These are phyloP conservation scores for Anabas testudineus DNA, from an alignment of 2,797 vertebrate species.

Conservation along the genomic window DNA sequence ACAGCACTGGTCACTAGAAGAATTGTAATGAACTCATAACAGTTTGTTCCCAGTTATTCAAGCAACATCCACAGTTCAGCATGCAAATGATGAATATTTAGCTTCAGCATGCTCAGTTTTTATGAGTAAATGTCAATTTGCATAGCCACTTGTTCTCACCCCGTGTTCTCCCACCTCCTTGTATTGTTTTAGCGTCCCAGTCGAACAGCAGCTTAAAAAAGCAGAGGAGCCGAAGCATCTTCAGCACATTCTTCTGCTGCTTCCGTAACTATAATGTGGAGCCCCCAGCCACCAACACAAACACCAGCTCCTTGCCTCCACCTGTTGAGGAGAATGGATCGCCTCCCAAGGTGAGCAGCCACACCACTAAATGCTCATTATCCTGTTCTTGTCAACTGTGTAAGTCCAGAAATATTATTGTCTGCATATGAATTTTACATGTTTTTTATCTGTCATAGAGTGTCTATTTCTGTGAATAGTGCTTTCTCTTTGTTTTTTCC, in stretches of 20 bases:
- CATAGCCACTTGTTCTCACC: constrained; percentile 44
- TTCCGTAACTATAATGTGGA: constrained; percentile 97
- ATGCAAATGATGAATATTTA: constrained; percentile 31
- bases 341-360: constrained; percentile 91
- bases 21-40: constrained; percentile 9
- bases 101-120: constrained; percentile 29
- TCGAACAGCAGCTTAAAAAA: constrained; percentile 95
- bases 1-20: constrained; percentile 9
- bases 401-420: not conserved
- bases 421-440: constrained; percentile 2
- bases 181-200: constrained; percentile 86
- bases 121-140: constrained; percentile 18
- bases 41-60: constrained; percentile 25
- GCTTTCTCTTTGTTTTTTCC: constrained; percentile 37
- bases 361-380: not conserved
- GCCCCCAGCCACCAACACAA: constrained; percentile 87
- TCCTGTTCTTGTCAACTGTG: not conserved
- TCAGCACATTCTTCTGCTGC: constrained; percentile 98
- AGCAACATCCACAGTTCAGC: not conserved
- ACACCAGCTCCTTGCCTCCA: constrained; percentile 88
- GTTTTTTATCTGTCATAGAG: constrained; percentile 20
- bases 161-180: constrained; percentile 2
- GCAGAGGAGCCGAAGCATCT: constrained; percentile 93
- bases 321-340: constrained; percentile 96
- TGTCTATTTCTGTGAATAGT: constrained; percentile 42